Evolutionary conservation across 2,888 invertebrate genomes (phyloP), one percentile per base, ranked within the genome.

Genomic region (Schizaphis graminum): DNA sequence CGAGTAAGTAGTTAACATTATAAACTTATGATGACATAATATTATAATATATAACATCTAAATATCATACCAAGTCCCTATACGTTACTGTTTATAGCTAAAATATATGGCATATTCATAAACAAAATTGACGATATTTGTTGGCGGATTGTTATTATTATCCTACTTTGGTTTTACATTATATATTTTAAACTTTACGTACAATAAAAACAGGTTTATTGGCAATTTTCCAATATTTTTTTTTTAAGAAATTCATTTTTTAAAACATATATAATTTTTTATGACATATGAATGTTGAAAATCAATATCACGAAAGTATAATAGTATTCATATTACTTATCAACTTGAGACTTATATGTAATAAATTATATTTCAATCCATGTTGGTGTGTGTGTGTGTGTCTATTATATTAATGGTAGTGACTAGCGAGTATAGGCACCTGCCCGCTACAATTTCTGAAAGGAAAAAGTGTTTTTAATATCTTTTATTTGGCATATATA

Each of bases 131-230:
- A 35, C 3, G 35, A 53, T 88, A 53, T 88, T 53, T 53, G 87
- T 53, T 88, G 53, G 53, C 10, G 8, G 87, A n/a, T 87, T 87
- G n/a, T 53, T 87, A 53, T 53, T 87, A 53, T 53, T 49, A 53
- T 53, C 21, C 87, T 87, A 49, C 87, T 87, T 87, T 49, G 49
- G n/a, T 49, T 53, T 47, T 49, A 49, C 49, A 87, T 87, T 87
- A 44, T 85, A 44, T 85, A 85, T 87, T 49, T 49, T 87, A 7
- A 87, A 87, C 87, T 87, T 49, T 16, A 49, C n/a, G 49, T 87
- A 87, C n/a, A 87, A 49, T 49, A 85, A 87, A 86, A 87, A 87
- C 87, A 87, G 49, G n/a, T 49, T 87, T 49, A 49, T 49, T 87
- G 87, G 87, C 49, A 87, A 47, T 87, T 87, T 87, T 87, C 87